These are phyloP conservation scores for Sarcophilus harrisii DNA, from an alignment of 2,797 vertebrate genomes.

Conservation along the genomic window DNA sequence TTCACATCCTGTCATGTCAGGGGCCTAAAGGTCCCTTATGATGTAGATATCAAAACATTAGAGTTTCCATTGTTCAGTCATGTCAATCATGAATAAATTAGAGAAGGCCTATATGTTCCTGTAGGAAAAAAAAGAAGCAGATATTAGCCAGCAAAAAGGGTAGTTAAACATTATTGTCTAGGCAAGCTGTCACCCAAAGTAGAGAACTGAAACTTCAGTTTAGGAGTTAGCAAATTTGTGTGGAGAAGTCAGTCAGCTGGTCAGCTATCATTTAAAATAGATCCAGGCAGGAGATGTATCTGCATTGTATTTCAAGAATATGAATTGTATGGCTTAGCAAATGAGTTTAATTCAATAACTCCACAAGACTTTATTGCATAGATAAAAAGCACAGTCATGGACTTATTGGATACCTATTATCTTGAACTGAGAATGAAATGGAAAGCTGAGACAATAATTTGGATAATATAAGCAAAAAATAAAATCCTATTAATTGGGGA, in stretches of 20 bases:
- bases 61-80: conserved; percentile 71
- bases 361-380: accelerated
- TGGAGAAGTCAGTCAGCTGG: not conserved
- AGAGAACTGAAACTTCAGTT: conserved; percentile 45
- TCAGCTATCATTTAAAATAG: not conserved
- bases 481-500: not conserved
- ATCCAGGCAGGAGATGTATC: not conserved
- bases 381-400: not conserved
- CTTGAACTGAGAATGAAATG: accelerated
- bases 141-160: conserved; percentile 68
- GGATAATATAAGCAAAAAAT: not conserved
- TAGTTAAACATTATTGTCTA: conserved; percentile 73
- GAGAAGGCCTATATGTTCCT: conserved; percentile 72
- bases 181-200: conserved; percentile 62
- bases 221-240: conserved; percentile 4
- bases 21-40: conserved; percentile 72
- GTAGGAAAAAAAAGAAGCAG: conserved; percentile 54
- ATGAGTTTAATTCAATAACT: not conserved
- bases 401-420: accelerated
- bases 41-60: conserved; percentile 76
- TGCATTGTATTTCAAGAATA: not conserved
- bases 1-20: conserved; percentile 73
- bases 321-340: not conserved
- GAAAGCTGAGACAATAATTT: not conserved
- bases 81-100: conserved; percentile 79